These are phyloP conservation scores for Siphamia tubifer DNA, from an alignment of 2,113 vertebrate species.

Conservation along the genomic window DNA sequence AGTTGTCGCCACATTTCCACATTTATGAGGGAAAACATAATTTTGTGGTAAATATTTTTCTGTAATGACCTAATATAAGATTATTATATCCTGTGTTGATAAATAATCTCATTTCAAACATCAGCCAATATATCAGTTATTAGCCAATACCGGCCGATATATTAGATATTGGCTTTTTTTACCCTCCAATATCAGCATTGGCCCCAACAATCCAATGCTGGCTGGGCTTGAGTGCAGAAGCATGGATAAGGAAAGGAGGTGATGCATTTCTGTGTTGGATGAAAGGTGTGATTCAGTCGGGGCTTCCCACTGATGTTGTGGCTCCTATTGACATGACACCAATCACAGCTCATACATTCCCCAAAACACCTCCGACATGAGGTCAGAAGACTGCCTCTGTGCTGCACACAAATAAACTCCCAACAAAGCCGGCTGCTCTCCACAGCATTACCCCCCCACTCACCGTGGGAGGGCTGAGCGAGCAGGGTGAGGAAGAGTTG, in stretches of 20 bases:
- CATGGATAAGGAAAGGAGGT: background rate
- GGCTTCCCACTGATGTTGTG: background rate
- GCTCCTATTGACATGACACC: conserved; percentile 20
- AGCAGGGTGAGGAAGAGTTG: background rate
- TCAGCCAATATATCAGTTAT: too few species aligned
- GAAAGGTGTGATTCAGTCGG: conserved; percentile 2
- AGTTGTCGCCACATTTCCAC: too few species aligned
- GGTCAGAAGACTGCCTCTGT: conserved; percentile 64
- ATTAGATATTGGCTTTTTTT: too few species aligned
- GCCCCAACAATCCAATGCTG: too few species aligned
- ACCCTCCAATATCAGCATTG: too few species aligned
- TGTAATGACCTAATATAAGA: too few species aligned
- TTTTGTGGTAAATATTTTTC: too few species aligned
- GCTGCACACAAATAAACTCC: conserved; percentile 66
- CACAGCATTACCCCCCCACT: conserved; percentile 35
- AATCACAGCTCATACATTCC: conserved; percentile 48
- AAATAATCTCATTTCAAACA: too few species aligned
- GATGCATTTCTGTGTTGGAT: background rate
- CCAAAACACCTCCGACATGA: conserved; percentile 55
- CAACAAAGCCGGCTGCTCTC: conserved; percentile 63
- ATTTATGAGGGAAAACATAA: too few species aligned
- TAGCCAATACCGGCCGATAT: too few species aligned
- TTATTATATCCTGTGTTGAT: too few species aligned
- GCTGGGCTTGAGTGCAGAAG: background rate
- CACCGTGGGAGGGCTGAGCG: conserved; percentile 29